Conservation (phyloP, 2,113 vertebrate species). For the Piaya cayana region DNA sequence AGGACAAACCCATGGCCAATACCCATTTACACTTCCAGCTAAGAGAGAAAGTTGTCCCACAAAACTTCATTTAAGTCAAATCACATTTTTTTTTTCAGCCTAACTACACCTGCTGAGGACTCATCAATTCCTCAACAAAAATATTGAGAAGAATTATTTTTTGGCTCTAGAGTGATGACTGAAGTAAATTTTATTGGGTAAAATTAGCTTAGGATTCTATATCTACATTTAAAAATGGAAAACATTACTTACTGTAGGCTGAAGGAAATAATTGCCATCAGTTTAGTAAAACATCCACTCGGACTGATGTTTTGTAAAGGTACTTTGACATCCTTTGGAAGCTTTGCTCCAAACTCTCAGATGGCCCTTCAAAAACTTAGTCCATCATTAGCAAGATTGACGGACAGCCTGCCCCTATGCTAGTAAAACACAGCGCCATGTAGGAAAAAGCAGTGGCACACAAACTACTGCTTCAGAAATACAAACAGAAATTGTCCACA, state of each 20-base stretch:
- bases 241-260: neutral
- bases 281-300: neutral
- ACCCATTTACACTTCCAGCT: conserved; percentile 3
- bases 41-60: neutral
- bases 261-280: neutral
- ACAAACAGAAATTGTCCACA: accelerated
- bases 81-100: neutral
- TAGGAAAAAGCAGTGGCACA: neutral
- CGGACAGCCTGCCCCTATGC: neutral
- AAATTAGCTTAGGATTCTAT: neutral
- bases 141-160: neutral
- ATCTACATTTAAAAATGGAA: neutral
- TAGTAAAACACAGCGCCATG: neutral
- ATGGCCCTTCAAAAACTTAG: neutral
- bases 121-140: neutral
- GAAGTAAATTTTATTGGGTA: neutral
- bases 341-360: neutral
- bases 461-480: neutral
- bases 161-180: neutral
- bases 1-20: conserved; percentile 17
- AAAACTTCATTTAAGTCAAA: neutral
- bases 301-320: neutral
- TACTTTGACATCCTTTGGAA: neutral
- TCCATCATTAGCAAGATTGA: neutral
- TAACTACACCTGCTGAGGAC: neutral